Base-by-base conservation (phyloP, 2,888 invertebrate species). In the Drosophila leonis region DNA sequence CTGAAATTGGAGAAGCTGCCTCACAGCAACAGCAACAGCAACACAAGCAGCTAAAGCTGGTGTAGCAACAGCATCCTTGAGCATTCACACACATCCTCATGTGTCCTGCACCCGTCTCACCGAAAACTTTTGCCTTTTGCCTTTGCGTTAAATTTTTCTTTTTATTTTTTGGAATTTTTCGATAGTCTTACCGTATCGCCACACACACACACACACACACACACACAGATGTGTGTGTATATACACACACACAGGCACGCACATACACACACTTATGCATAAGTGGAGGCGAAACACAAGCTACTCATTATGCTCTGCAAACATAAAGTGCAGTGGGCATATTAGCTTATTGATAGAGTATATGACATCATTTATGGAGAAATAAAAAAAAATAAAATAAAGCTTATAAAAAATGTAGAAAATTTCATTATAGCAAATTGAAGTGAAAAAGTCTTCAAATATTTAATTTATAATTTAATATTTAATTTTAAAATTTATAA, bases 141-240 rank as follows among this genome's bases (percentile, higher is more conserved):
- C 79, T 82, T 78, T 78, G 89, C 83, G 90, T 84, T 90, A 84
- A 84, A 84, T 83, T 83, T 83, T 79, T 75, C 89, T 88, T 84
- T 84, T 84, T 84, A 84, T 84, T 84, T 84, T 84, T 84, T 90
- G 84, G 90, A 90, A 88, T 90, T 90, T 82, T 82, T 86, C 89
- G 83, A 88, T 91, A 82, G 80, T 75, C 73, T 55, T 71, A 80
- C 75, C 79, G 82, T 75, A 82, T 75, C 76, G 73, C 75, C 42
- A 57, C 35, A 9, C 44, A 56, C 42, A 33, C 54, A 49, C 61
- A 72, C 55, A 77, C 59, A 51, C 51, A 9, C 9, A 13, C 7
- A 13, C 44, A 8, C 13, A 46, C 44, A 64, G 0, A 20, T 9
- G 5, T 13, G 13, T 20, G 41, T n/a, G 4, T 20, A 8, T 55